These are phyloP conservation scores for Carposina sasakii DNA, from an alignment of 1,140 invertebrate species.

Conservation along the genomic window DNA sequence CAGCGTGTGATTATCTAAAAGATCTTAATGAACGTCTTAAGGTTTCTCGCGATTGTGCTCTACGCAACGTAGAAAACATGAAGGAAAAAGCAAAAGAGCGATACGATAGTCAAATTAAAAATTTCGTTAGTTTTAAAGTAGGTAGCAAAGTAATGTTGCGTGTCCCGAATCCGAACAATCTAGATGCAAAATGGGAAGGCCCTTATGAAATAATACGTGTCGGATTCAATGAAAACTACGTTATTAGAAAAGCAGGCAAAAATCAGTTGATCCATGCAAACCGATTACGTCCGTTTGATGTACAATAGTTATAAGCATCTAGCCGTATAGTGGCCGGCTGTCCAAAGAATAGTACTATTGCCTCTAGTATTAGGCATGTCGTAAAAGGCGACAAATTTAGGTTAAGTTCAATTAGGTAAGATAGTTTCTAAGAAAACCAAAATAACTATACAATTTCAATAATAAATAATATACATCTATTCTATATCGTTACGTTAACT, in stretches of 20 bases:
- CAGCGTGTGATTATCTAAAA: constrained; percentile 33
- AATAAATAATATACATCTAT: too few relatives aligned
- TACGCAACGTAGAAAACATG: constrained; percentile 27
- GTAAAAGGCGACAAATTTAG: too few relatives aligned
- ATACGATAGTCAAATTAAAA: constrained; percentile 38
- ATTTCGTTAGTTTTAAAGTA: constrained; percentile 25
- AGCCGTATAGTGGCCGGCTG: too few relatives aligned
- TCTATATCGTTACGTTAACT: too few relatives aligned
- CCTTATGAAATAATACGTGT: constrained; percentile 38
- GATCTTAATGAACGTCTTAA: constrained; percentile 35
- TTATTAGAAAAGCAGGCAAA: constrained; percentile 26
- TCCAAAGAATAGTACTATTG: too few relatives aligned
- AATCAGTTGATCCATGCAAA: constrained; percentile 32
- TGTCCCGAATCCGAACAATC: constrained; percentile 35
- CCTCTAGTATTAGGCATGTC: too few relatives aligned
- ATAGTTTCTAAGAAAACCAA: too few relatives aligned
- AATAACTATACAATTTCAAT: too few relatives aligned
- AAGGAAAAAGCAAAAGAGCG: constrained; percentile 40
- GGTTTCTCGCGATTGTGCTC: constrained; percentile 26
- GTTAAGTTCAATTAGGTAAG: too few relatives aligned
- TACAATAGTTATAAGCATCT: too few relatives aligned
- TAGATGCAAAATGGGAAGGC: constrained; percentile 41
- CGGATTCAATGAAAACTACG: constrained; percentile 42
- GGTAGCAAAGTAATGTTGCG: constrained; percentile 32
- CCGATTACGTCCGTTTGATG: constrained; percentile 19